These are phyloP conservation scores for Oreochromis mossambicus DNA, from an alignment of 2,797 vertebrate species.

Conservation along the genomic window DNA sequence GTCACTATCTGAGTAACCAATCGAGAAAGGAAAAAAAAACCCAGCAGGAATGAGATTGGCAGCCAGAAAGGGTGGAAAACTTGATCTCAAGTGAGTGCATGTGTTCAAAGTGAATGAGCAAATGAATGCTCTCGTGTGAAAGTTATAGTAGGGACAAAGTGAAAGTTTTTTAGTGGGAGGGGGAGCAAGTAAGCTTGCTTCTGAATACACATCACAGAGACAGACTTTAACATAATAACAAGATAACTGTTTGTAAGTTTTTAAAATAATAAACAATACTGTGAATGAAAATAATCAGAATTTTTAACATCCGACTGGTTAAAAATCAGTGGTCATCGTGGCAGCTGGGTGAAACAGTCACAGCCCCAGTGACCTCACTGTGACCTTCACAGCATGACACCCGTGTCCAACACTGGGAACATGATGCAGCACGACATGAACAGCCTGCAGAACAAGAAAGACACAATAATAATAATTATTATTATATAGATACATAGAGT, in stretches of 20 bases:
- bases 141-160: slow-evolving; percentile 16
- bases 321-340: not conserved
- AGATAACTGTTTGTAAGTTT: not conserved
- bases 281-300: not conserved
- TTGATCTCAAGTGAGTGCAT: slow-evolving; percentile 83
- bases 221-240: not conserved
- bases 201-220: not conserved
- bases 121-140: slow-evolving; percentile 29
- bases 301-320: not conserved
- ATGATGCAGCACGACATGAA: slow-evolving; percentile 68
- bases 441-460: slow-evolving; percentile 14
- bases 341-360: slow-evolving; percentile 44
- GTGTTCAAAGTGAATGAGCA: slow-evolving; percentile 71
- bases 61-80: slow-evolving; percentile 69
- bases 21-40: slow-evolving; percentile 79
- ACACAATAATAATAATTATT: not conserved
- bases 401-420: slow-evolving; percentile 76
- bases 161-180: not conserved
- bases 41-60: slow-evolving; percentile 83
- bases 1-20: slow-evolving; percentile 86
- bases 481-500: not conserved
- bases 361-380: slow-evolving; percentile 73
- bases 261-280: not conserved
- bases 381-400: slow-evolving; percentile 78
- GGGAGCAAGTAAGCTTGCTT: not conserved